Percentiles rank a stretch among this genome's conserved stretches.
Evolutionary conservation across 2,797 vertebrate genomes (phyloP).

Genomic region (Diplodus sargus): DNA sequence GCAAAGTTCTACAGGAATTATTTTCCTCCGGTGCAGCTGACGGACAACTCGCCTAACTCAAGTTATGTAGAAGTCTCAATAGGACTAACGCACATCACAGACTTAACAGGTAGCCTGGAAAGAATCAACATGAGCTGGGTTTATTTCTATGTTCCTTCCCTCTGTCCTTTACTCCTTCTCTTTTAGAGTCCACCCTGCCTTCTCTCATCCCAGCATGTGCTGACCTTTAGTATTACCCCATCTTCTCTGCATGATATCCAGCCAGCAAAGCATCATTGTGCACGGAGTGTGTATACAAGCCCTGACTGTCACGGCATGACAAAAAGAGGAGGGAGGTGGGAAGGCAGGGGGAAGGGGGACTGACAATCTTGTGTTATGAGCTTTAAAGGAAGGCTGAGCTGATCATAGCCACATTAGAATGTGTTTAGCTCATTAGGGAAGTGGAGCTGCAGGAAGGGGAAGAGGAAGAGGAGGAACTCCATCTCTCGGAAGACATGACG

Average conservation of each 20-base stretch:
- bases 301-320: conserved; percentile 29
- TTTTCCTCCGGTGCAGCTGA: background rate
- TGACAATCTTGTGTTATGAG: conserved; percentile 59
- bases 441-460: conserved; percentile 13
- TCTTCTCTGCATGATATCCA: conserved; percentile 70
- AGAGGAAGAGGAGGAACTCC: conserved; percentile 21
- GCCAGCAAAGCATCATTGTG: conserved; percentile 69
- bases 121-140: conserved; percentile 6
- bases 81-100: conserved; percentile 19
- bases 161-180: conserved; percentile 23
- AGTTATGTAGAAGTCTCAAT: conserved; percentile 18
- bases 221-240: conserved; percentile 54
- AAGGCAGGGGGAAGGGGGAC: conserved; percentile 22
- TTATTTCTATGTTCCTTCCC: conserved; percentile 25
- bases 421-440: conserved; percentile 75
- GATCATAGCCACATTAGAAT: conserved; percentile 74
- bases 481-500: conserved; percentile 28
- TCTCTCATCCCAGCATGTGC: conserved; percentile 49
- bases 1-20: background rate
- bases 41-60: background rate
- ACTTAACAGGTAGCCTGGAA: conserved; percentile 16
- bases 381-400: conserved; percentile 72
- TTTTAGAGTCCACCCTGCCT: conserved; percentile 18
- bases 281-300: conserved; percentile 44
- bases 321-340: background rate